phyloP scores from a whole-genome alignment of 30 jellyfish, hydroid and myxozoan species.

The Catostylus mosaicus region DNA sequence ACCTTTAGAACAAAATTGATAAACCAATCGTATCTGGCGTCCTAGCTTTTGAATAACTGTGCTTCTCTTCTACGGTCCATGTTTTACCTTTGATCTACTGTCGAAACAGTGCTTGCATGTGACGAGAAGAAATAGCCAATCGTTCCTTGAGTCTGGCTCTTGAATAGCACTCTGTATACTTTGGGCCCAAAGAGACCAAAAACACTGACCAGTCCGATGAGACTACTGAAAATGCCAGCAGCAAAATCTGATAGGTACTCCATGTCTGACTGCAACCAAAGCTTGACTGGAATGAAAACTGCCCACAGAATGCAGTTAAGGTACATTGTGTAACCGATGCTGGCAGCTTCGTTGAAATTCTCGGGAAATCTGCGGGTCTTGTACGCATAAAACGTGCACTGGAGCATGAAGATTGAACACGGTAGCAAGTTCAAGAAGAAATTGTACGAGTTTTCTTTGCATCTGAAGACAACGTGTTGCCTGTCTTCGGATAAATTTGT shows the following conservation, averaged over 20 bases:
- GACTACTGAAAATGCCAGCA: conserved; percentile 23
- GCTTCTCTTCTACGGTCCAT: too few species aligned
- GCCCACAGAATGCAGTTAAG: conserved; percentile 69
- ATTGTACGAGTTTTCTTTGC: conserved; percentile 47
- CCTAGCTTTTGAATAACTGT: too few species aligned
- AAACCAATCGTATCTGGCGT: too few species aligned
- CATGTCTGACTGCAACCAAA: background rate
- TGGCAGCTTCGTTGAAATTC: conserved; percentile 80
- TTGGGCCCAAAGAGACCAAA: too few species aligned
- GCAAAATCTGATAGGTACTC: conserved; percentile 15
- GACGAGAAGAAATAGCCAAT: too few species aligned
- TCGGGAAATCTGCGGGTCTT: conserved; percentile 83
- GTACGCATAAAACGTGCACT: conserved; percentile 80
- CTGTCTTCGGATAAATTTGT: conserved; percentile 17
- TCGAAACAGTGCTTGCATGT: too few species aligned
- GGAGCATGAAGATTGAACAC: conserved; percentile 60
- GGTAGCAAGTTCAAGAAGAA: conserved; percentile 49
- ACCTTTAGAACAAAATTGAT: too few species aligned
- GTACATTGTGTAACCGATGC: conserved; percentile 85
- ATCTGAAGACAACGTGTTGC: conserved; percentile 26
- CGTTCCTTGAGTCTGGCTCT: too few species aligned
- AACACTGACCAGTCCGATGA: too few species aligned
- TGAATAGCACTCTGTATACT: too few species aligned
- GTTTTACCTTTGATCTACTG: too few species aligned
- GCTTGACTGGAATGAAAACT: conserved; percentile 37